Evolutionary conservation across 2,888 invertebrate species (phyloP), one percentile per base, ranked within the genome.

Genomic region (Drosophila kambysellisi): DNA sequence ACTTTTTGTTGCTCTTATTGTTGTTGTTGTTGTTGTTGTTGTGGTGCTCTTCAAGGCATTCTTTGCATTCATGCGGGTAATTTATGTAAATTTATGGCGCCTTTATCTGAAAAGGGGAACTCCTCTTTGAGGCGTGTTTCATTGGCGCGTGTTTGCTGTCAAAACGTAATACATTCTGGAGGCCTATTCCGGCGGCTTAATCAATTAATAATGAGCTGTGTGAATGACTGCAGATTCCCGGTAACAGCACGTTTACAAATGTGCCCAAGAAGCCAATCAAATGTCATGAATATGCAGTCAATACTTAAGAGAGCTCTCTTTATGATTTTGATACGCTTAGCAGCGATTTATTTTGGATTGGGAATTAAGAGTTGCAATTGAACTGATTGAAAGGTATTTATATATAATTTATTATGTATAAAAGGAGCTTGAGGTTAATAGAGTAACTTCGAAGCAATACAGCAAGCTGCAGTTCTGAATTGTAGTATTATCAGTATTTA

Each of bases 1-100:
- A 79, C 76, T 85, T 82, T 66, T 64, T 20, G 46, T 15, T 46
- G 20, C 0, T 46, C 15, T 8, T 46, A 4, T 2, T 12, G 3
- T 12, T 43, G 20, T 20, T 25, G 25, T 15, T 46, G 25, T 15
- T 46, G 20, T 20, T 43, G 20, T 3, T 20, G 17, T 39, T 4
- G 43, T 43, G 15, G 4, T 25, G 17, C 11, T 39, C 9, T 58
- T 73, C 4, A 41, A 50, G 71, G 57, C 61, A 65, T 83, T 81
- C 75, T 86, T 89, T 79, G 80, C 82, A 91, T 89, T 82, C 80
- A 91, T 83, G 79, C 84, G 82, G 83, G 83, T 89, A 90, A 90
- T 90, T 90, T 90, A 90, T 91, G 91, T 78, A 89, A 90, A 90
- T 89, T 86, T 88, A 79, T 88, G 82, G 79, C 76, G 75, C 79